Base-by-base conservation (phyloP, 2,797 vertebrate species). In the Lithobates pipiens region DNA sequence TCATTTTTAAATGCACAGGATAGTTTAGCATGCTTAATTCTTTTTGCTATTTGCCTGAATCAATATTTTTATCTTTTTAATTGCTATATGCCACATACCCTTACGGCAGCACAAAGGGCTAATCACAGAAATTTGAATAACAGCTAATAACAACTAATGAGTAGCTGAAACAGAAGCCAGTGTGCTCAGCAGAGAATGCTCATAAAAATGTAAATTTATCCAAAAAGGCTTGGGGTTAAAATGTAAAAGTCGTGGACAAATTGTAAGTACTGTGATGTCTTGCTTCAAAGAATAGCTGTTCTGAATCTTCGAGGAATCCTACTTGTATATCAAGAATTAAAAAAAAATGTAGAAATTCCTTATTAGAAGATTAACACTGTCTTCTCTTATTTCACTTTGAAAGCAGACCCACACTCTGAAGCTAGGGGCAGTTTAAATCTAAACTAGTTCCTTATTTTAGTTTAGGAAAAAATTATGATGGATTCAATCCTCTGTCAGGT, bases 131-230 rank as follows among this genome's bases (percentile, higher is more conserved):
- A 78, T 78, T 69, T 78, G 69, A 86, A 83, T 78, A 77, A 86
- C 80, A 83, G 74, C 85, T 87, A 87, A 87, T 87, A 87, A 83
- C 63, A 69, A 34, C 85, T 87, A 87, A 87, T 83, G 81, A 87
- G 76, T 54, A 75, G 70, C 50, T 34, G 69, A 76, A 87, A 79
- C 85, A 87, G 21, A 75, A 86, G 61, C 42, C 70, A 69, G 76
- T 9, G 21, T n/a, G 63, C 76, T 78, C 71, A 75, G 80, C 80
- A 61, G 36, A 69, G 70, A 65, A 74, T 75, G 76, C 71, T 87
- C 78, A 87, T 83, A 83, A 83, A 83, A 68, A 87, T 87, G 80
- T 74, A 87, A 87, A 87, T 87, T 76, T 70, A 75, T 75, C 85
- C 70, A 61, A 77, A 87, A 84, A 83, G 61, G 69, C 80, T 73